Conservation (phyloP, 2,797 vertebrate genomes). For the Pipistrellus kuhlii region DNA sequence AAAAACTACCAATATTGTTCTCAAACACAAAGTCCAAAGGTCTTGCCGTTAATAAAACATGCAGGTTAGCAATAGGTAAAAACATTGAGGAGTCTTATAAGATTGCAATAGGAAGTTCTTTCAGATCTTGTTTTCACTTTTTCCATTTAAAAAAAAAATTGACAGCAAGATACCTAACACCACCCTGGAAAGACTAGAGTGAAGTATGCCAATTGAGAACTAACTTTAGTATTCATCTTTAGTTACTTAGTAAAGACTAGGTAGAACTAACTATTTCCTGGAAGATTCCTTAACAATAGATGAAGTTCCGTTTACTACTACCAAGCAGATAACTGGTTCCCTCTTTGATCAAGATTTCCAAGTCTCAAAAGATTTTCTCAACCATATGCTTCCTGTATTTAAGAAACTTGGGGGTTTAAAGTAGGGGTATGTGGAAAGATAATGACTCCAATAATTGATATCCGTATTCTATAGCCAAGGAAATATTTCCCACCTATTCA, state of each 20-base stretch:
- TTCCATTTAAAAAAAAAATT: neutral
- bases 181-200: neutral
- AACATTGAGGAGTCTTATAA: neutral
- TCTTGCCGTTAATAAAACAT: constrained; percentile 25
- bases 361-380: constrained; percentile 20
- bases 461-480: neutral
- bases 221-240: constrained; percentile 15
- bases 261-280: constrained; percentile 29
- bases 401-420: constrained; percentile 61
- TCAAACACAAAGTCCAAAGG: constrained; percentile 29
- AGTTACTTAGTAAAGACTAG: neutral
- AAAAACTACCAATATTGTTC: constrained; percentile 44
- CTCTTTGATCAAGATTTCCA: constrained; percentile 32
- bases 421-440: neutral
- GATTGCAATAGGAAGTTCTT: neutral
- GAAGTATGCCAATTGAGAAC: constrained; percentile 14
- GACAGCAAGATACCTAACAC: constrained; percentile 2
- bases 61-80: neutral
- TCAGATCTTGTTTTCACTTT: constrained; percentile 48
- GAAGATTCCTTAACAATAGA: constrained; percentile 37
- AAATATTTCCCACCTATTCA: constrained; percentile 49
- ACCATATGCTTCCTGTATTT: neutral
- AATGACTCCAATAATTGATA: neutral
- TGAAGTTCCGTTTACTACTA: constrained; percentile 35
- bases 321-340: neutral